These are phyloP conservation scores for Gila orcuttii DNA, from an alignment of 2,113 vertebrate species.

Conservation along the genomic window DNA sequence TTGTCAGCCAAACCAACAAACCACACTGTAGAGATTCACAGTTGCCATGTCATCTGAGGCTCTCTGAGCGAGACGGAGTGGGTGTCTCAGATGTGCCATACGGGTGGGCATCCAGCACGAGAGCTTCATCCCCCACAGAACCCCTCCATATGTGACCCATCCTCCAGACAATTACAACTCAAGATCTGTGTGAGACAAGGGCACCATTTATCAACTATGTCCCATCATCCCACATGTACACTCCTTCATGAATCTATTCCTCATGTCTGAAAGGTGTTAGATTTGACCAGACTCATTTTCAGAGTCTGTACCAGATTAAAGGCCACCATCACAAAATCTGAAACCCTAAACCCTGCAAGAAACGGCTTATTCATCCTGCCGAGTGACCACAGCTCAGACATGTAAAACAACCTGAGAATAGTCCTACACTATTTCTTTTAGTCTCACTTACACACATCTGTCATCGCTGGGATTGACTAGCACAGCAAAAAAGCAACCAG, in stretches of 20 bases:
- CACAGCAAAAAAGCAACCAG: not conserved
- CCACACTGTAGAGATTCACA: slow-evolving; percentile 13
- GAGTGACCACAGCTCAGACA: not conserved
- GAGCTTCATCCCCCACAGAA: not conserved
- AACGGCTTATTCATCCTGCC: not conserved
- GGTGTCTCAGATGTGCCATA: slow-evolving; percentile 4
- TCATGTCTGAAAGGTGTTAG: not conserved
- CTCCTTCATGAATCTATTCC: slow-evolving; percentile 1
- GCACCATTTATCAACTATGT: slow-evolving; percentile 3
- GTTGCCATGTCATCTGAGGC: not conserved
- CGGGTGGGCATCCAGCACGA: slow-evolving; percentile 21
- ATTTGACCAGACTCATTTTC: not conserved
- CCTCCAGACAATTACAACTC: slow-evolving; percentile 17
- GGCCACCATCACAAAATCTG: not conserved
- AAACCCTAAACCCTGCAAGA: slow-evolving; percentile 1
- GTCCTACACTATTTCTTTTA: not conserved
- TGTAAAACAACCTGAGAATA: not conserved
- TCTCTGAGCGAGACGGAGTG: not conserved
- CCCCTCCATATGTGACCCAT: not conserved
- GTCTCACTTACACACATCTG: slow-evolving; percentile 1
- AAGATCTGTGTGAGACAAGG: not conserved
- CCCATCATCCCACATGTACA: slow-evolving; percentile 9
- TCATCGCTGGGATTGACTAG: not conserved
- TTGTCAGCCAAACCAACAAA: slow-evolving; percentile 25
- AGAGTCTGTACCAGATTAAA: slow-evolving; percentile 2